Evolutionary conservation across 1,140 invertebrate species (phyloP).

Genomic region (Vanessa tameamea): DNA sequence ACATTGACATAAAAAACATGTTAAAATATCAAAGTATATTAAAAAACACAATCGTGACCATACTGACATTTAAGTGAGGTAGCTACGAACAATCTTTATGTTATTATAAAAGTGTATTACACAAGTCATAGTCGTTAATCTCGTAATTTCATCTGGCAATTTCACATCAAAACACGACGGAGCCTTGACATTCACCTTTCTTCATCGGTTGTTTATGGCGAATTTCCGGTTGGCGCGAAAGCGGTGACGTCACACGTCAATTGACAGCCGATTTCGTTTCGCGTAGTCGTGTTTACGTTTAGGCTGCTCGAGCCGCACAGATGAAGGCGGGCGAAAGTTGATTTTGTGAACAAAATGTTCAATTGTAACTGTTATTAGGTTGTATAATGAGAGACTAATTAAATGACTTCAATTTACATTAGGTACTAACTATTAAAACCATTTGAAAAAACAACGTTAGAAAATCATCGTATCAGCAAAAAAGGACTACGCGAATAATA

Average conservation of each 20-base stretch:
- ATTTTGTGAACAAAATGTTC: conserved; percentile 29
- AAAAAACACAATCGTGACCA: background rate
- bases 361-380: conserved; percentile 3
- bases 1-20: conserved; percentile 11
- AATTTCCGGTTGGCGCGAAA: conserved; percentile 67
- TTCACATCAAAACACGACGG: conserved; percentile 41
- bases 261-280: conserved; percentile 51
- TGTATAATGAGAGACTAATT: background rate
- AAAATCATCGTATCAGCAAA: too few relatives aligned
- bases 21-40: background rate
- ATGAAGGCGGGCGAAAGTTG: conserved; percentile 38
- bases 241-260: conserved; percentile 51
- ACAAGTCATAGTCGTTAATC: conserved; percentile 21
- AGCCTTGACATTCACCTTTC: conserved; percentile 74
- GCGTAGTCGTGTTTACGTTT: conserved; percentile 28
- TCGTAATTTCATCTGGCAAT: conserved; percentile 32
- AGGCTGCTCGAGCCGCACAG: conserved; percentile 24
- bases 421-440: background rate
- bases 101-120: conserved; percentile 23
- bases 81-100: background rate
- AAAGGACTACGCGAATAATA: too few relatives aligned
- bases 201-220: conserved; percentile 51
- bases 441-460: too few relatives aligned
- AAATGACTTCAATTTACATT: background rate
- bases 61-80: background rate